Base-by-base conservation (phyloP, 2,888 invertebrate genomes). In the Crocallis elinguaria region DNA sequence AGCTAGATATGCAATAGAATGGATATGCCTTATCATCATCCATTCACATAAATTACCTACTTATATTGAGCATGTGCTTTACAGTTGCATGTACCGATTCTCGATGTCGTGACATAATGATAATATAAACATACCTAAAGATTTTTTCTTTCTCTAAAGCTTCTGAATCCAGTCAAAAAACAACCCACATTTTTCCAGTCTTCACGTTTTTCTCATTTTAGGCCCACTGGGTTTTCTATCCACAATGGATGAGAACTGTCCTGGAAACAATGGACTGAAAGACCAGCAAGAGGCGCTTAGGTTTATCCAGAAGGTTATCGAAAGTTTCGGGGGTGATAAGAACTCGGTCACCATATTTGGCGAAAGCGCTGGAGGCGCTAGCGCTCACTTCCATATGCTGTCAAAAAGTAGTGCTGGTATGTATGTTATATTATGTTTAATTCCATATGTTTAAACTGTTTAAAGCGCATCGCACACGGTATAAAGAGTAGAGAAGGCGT, bases 281-380 rank as follows among this genome's bases (percentile, higher is more conserved):
- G 95, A 95, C 77, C 95, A 95, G 66, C 86, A 74, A 66, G 92
- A 92, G 51, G 93, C 94, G 0, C 79, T 95, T 0, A 86, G 93
- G 49, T 95, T 94, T 87, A 90, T 95, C 9, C 92, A 93, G 54
- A 89, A 92, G 49, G 93, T 92, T 53, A 94, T 95, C 17, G 88
- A 82, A 30, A 79, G 85, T 14, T 95, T 95, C 54, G 94, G 94
- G 0, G 95, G 95, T 0, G 92, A 95, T 76, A 93, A 93, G 0
- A 76, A 92, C 16, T 92, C 93, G 5, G 94, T 95, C 0, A 95
- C 95, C 0, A 85, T 95, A 43, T 95, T 95, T 60, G 95, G 95
- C 0, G 94, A 95, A 67, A 94, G 94, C 67, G 95, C 95, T 0
- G 95, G 95, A 2, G 94, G 94, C 0, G 94, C 93, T 0, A 94